Evolutionary conservation across 2,113 vertebrate genomes (phyloP).

Genomic region (Equus quagga): DNA sequence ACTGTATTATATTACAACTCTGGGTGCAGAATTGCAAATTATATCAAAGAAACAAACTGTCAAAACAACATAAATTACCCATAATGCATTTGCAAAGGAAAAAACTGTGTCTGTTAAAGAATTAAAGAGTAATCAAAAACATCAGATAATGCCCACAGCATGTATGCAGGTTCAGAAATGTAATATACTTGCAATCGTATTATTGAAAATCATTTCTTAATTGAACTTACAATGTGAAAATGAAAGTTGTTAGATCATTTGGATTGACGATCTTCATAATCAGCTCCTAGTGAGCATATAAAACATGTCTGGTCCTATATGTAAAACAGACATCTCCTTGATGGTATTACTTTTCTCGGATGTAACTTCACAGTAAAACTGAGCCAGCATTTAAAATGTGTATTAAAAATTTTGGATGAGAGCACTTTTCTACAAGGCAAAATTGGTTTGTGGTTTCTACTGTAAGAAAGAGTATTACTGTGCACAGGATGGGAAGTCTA

Average conservation of each 20-base stretch:
- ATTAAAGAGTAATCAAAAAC: constrained; percentile 60
- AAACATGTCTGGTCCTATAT: background rate
- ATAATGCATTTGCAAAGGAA: constrained; percentile 67
- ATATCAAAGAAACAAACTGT: constrained; percentile 75
- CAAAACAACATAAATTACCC: constrained; percentile 76
- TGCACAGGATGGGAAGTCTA: constrained; percentile 49
- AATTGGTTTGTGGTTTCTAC: constrained; percentile 62
- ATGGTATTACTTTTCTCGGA: constrained; percentile 43
- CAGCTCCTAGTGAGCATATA: constrained; percentile 9
- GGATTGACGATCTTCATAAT: background rate
- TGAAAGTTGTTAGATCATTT: constrained; percentile 25
- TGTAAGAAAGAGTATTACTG: constrained; percentile 52
- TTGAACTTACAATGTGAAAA: constrained; percentile 35
- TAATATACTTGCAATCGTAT: background rate
- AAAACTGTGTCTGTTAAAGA: constrained; percentile 43
- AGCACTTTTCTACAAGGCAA: constrained; percentile 59
- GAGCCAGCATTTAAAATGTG: constrained; percentile 34
- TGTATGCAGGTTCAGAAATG: background rate
- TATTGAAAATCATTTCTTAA: constrained; percentile 55
- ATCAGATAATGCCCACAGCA: background rate
- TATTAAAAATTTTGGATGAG: constrained; percentile 41
- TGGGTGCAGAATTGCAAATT: constrained; percentile 77
- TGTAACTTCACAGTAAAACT: constrained; percentile 8
- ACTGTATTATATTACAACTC: constrained; percentile 67
- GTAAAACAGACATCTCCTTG: background rate